Percentiles rank a stretch among this genome's conserved stretches.
These are phyloP conservation scores for Philereme transversata DNA, from an alignment of 2,888 invertebrate genomes.

Conservation along the genomic window DNA sequence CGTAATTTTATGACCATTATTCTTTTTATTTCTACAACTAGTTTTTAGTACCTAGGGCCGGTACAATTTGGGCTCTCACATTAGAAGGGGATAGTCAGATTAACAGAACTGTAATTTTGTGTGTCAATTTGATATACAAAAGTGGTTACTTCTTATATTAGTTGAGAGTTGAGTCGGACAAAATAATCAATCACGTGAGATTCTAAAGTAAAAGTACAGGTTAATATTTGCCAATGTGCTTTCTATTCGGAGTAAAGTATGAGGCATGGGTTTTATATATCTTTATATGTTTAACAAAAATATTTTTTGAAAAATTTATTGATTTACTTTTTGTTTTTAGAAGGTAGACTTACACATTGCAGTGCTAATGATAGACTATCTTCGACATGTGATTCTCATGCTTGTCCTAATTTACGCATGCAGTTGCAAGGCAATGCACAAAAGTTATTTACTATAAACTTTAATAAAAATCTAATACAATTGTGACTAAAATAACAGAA, in stretches of 20 bases:
- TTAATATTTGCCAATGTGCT: slow-evolving; percentile 67
- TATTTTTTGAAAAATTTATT: slow-evolving; percentile 39
- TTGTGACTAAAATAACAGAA: too few species aligned
- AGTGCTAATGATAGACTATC: slow-evolving; percentile 44
- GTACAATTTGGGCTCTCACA: too few species aligned
- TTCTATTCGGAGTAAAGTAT: slow-evolving; percentile 59
- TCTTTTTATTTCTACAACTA: too few species aligned
- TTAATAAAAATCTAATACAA: neutral
- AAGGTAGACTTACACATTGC: slow-evolving; percentile 78
- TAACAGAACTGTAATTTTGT: too few species aligned
- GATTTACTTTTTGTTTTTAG: slow-evolving; percentile 34
- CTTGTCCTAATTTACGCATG: slow-evolving; percentile 38
- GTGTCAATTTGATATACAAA: too few species aligned
- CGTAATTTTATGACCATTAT: too few species aligned
- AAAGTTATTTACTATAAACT: neutral
- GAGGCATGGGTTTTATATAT: slow-evolving; percentile 66
- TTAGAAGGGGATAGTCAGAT: too few species aligned
- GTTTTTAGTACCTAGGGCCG: too few species aligned
- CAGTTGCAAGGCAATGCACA: slow-evolving; percentile 35
- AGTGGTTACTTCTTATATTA: too few species aligned
- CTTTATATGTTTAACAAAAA: slow-evolving; percentile 41
- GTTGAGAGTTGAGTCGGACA: too few species aligned
- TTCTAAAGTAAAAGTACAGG: slow-evolving; percentile 54
- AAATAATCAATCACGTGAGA: slow-evolving; percentile 38
- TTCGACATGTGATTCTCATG: slow-evolving; percentile 29